Percentiles rank a stretch among this genome's conserved stretches.
These are phyloP conservation scores for Leucophenga maculata DNA, from an alignment of 2,888 invertebrate species.

Conservation along the genomic window DNA sequence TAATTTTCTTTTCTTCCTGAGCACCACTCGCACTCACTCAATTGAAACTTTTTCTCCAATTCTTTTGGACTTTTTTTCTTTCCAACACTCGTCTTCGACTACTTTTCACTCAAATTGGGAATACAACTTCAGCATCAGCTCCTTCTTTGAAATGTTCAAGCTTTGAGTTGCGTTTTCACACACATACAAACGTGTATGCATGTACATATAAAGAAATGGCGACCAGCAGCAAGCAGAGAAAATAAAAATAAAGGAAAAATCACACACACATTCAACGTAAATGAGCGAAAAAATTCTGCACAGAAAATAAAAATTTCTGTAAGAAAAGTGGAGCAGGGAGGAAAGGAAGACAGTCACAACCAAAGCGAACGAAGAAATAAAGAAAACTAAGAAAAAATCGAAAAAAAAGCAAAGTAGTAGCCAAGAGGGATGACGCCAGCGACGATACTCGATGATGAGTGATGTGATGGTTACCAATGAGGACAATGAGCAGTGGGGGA, in stretches of 20 bases:
- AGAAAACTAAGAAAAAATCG: conserved; percentile 52
- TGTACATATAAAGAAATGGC: conserved; percentile 25
- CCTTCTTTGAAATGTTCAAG: conserved; percentile 63
- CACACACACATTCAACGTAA: conserved; percentile 48
- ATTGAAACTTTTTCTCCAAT: conserved; percentile 53
- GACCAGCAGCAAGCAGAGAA: not conserved
- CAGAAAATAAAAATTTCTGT: conserved; percentile 68
- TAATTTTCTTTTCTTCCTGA: conserved; percentile 51
- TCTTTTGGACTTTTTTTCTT: conserved; percentile 24
- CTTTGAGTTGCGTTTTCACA: conserved; percentile 54
- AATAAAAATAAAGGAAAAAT: not conserved
- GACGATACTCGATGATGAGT: conserved; percentile 15
- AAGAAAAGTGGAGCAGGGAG: conserved; percentile 54
- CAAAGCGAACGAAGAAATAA: conserved; percentile 24
- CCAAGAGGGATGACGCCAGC: conserved; percentile 6
- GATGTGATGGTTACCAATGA: not conserved
- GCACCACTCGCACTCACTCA: conserved; percentile 61
- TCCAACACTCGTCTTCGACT: conserved; percentile 34
- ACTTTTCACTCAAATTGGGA: conserved; percentile 52
- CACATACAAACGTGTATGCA: conserved; percentile 35
- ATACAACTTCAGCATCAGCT: conserved; percentile 47
- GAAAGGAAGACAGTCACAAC: conserved; percentile 34
- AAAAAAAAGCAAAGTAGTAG: conserved; percentile 65
- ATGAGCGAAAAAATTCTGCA: conserved; percentile 56
- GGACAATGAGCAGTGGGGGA: too few species aligned